These are phyloP conservation scores for Cyphomyrus plagiostoma DNA, from an alignment of 2,113 vertebrate genomes.

Conservation along the genomic window DNA sequence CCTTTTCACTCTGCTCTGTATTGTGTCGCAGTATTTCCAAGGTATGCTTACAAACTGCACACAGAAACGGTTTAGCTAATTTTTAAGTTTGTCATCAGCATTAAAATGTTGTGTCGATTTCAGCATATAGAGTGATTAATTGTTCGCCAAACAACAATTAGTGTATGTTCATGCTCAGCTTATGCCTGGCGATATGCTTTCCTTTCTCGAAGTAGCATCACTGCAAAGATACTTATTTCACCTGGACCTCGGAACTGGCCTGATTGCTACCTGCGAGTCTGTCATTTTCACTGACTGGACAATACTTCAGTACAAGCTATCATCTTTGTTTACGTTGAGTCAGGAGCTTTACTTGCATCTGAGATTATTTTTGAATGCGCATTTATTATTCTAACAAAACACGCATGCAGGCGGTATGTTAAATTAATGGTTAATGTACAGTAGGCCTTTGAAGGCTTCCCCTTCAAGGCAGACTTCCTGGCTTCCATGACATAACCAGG, in stretches of 20 bases:
- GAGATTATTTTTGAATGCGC: background rate
- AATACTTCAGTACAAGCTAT: background rate
- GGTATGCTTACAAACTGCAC: background rate
- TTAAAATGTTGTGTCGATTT: background rate
- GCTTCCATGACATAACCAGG: background rate
- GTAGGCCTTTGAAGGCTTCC: background rate
- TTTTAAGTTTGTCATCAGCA: background rate
- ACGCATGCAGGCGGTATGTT: background rate
- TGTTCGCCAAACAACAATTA: background rate
- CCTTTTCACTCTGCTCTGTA: background rate
- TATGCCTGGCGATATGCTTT: too few relatives aligned
- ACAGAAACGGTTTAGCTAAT: background rate
- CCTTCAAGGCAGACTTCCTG: background rate
- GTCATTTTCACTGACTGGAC: background rate
- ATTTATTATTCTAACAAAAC: background rate
- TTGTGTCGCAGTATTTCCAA: background rate
- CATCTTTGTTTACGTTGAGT: background rate
- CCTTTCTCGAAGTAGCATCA: background rate
- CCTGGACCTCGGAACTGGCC: background rate
- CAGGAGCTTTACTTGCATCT: background rate
- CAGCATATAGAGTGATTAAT: background rate
- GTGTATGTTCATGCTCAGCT: background rate
- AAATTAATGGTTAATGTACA: background rate
- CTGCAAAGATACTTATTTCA: background rate
- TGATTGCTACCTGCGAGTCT: background rate